Evolutionary conservation across 2,113 vertebrate genomes (phyloP), one percentile per base, ranked within the genome.

Genomic region (Ornithorhynchus anatinus): DNA sequence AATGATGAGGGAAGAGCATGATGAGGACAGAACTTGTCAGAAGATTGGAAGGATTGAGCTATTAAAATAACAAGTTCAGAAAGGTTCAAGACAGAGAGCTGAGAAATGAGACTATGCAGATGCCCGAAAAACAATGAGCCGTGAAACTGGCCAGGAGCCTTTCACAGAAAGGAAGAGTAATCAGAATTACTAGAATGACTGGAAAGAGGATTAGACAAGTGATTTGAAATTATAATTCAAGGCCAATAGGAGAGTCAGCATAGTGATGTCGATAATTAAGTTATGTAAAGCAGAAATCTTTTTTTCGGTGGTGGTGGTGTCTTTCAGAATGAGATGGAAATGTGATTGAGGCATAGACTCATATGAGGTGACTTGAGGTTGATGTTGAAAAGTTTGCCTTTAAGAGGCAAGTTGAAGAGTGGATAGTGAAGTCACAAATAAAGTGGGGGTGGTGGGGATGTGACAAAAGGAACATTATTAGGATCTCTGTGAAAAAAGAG

Each of bases 11-110:
- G 9, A 52, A 29, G 22, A 65, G 69, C 40, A 23, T 29, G 9
- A 43, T 13, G 8, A 59, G 17, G 27, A 59, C 16, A 13, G 36
- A 84, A 71, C 37, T 0, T 31, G 10, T 47, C 9, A 50, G 44
- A 48, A 36, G 8, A 17, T 56, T 29, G 7, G 44, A 65, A 69
- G 0, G 50, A 42, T 47, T 33, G 33, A 45, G 16, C 8, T 61
- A 52, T 57, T 64, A 79, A 76, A 58, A 69, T 6, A 38, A 42
- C 20, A 61, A 42, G 2, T 56, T 60, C 3, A 22, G 14, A 59
- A 69, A n/a, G 19, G 3, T 37, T 15, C 16, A 27, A 39, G 14
- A 56, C 5, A 3, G 69, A 56, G 72, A 59, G 11, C 19, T 52
- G 12, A 37, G 72, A 51, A 66, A 69, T 17, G 4, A 65, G 10